Percentiles rank a stretch among this genome's conserved stretches.
Conservation (phyloP, 1,140 invertebrate species). For the Caenorhabditis latens region DNA sequence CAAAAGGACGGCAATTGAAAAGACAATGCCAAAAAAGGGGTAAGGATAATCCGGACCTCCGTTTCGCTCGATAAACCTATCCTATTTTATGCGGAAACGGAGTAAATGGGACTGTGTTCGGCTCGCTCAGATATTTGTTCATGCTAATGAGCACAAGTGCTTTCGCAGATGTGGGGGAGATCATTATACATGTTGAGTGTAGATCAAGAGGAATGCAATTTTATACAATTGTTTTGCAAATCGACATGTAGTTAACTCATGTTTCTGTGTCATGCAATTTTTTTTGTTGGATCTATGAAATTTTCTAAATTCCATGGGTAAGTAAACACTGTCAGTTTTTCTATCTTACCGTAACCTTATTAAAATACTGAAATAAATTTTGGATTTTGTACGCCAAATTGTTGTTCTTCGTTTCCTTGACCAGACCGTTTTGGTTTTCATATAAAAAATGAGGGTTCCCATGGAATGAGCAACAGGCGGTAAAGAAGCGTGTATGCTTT, state of each 20-base stretch:
- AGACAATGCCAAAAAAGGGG: not conserved
- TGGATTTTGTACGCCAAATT: too few relatives aligned
- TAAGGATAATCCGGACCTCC: constrained; percentile 19
- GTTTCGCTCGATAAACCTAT: constrained; percentile 11
- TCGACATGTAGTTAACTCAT: too few relatives aligned
- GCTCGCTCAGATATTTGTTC: constrained; percentile 37
- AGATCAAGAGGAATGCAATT: constrained; percentile 27
- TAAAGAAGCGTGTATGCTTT: constrained; percentile 52
- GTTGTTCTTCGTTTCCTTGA: not conserved
- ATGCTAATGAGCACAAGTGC: constrained; percentile 48
- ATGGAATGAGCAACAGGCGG: constrained; percentile 45
- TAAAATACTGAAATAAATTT: too few relatives aligned
- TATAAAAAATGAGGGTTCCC: not conserved
- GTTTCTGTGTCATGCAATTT: too few relatives aligned
- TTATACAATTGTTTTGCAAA: not conserved
- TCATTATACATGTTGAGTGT: constrained; percentile 28
- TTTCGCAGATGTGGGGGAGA: constrained; percentile 22
- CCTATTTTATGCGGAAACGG: not conserved
- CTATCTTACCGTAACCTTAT: not conserved
- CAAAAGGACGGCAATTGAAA: not conserved
- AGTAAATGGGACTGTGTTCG: constrained; percentile 31
- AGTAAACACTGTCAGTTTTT: too few relatives aligned
- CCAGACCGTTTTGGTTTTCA: too few relatives aligned
- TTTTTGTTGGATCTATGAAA: too few relatives aligned
- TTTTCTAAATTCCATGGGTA: too few relatives aligned